phyloP scores from a whole-genome alignment of 2,113 vertebrate species.

The Python bivittatus region DNA sequence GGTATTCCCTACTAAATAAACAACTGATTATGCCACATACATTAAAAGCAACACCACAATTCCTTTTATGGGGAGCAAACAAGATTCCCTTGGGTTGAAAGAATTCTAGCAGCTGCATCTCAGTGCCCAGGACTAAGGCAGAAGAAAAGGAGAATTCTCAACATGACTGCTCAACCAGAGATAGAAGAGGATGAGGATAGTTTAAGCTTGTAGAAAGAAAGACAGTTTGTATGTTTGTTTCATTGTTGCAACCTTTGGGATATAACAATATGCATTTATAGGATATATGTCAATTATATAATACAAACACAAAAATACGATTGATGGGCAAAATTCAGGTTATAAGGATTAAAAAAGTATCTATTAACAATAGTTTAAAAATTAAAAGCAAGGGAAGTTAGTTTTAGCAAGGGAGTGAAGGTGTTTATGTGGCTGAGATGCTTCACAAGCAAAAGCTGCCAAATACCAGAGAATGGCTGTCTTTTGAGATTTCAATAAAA shows the following conservation, averaged over 20 bases:
- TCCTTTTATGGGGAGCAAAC: background rate
- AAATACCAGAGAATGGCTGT: background rate
- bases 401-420: background rate
- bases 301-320: background rate
- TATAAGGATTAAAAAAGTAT: background rate
- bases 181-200: background rate
- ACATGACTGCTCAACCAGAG: background rate
- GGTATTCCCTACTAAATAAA: background rate
- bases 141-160: background rate
- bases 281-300: background rate
- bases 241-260: background rate
- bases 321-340: background rate
- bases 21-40: background rate
- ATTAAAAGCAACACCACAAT: background rate
- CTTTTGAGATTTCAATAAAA: background rate
- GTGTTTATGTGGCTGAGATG: background rate
- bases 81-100: background rate
- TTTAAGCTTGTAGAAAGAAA: background rate
- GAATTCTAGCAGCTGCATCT: background rate
- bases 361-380: background rate
- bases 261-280: background rate
- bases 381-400: background rate
- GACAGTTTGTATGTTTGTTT: background rate
- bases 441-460: background rate
- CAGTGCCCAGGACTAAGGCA: background rate